Conservation (phyloP, 2,113 vertebrate genomes). For the Tragelaphus imberbis region DNA sequence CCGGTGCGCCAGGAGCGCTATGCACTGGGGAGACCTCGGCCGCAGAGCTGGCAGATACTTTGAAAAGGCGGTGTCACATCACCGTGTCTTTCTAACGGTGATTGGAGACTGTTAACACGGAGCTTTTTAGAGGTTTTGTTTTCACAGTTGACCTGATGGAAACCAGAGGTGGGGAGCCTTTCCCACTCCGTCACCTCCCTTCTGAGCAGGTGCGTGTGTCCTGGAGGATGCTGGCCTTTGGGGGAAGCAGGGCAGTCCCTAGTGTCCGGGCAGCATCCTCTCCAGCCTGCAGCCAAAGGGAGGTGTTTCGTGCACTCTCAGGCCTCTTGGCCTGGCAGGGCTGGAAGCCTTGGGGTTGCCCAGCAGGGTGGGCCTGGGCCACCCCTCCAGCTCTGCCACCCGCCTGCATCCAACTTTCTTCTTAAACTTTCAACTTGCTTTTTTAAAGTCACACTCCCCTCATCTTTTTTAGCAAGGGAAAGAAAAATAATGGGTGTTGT, state of each 20-base stretch:
- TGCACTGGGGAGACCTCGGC: not conserved
- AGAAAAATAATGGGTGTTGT: not conserved
- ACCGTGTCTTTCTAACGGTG: not conserved
- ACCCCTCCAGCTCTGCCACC: not conserved
- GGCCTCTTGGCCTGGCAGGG: not conserved
- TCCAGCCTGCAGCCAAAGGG: not conserved
- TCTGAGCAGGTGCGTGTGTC: not conserved
- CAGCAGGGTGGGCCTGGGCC: rapidly evolving
- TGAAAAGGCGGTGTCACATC: not conserved
- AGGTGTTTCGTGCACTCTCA: not conserved
- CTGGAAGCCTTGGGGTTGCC: not conserved
- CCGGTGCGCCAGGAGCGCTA: not conserved
- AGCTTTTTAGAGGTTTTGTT: constrained; percentile 42
- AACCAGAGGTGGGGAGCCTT: not conserved
- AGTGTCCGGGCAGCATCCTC: not conserved
- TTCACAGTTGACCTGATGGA: constrained; percentile 45
- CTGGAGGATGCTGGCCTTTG: not conserved
- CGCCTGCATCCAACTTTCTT: not conserved
- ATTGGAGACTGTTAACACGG: not conserved
- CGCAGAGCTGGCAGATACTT: not conserved
- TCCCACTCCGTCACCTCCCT: not conserved
- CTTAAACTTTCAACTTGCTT: not conserved
- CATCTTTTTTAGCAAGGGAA: not conserved
- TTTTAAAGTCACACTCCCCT: not conserved
- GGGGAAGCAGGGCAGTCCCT: not conserved